Evolutionary conservation across 2,797 vertebrate genomes (phyloP).

Genomic region (Paramormyrops hopkinsi): DNA sequence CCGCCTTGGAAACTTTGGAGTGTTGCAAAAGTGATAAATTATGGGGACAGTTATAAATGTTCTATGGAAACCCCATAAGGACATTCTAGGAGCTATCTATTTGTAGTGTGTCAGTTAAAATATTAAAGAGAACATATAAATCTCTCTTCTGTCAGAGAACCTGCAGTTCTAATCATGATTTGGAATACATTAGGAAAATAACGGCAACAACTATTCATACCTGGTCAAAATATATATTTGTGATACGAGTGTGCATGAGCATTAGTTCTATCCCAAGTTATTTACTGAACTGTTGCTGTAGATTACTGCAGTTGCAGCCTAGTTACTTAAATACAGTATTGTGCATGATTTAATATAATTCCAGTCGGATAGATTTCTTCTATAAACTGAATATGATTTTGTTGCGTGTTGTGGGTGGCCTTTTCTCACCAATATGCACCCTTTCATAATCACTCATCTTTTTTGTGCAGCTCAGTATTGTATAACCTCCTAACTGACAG

Average conservation of each 20-base stretch:
- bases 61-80: slow-evolving; percentile 43
- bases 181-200: slow-evolving; percentile 30
- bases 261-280: neutral
- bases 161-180: slow-evolving; percentile 28
- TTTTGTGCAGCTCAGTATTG: neutral
- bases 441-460: neutral
- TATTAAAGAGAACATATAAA: slow-evolving; percentile 51
- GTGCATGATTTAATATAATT: neutral
- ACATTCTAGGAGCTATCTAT: slow-evolving; percentile 48
- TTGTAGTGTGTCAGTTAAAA: slow-evolving; percentile 52
- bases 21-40: slow-evolving; percentile 55
- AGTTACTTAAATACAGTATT: neutral
- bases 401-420: neutral
- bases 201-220: neutral
- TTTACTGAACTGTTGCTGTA: neutral
- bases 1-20: slow-evolving; percentile 39
- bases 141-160: slow-evolving; percentile 40
- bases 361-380: neutral
- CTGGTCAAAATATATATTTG: slow-evolving; percentile 34
- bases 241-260: neutral
- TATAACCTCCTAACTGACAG: neutral
- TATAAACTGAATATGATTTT: neutral
- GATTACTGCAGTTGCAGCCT: neutral
- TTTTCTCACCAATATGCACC: neutral
- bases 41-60: slow-evolving; percentile 43